A percentile compares a stretch with the other conserved stretches of the same genome.
Conservation (phyloP, 2,888 invertebrate genomes). For the Papilio demoleus region DNA sequence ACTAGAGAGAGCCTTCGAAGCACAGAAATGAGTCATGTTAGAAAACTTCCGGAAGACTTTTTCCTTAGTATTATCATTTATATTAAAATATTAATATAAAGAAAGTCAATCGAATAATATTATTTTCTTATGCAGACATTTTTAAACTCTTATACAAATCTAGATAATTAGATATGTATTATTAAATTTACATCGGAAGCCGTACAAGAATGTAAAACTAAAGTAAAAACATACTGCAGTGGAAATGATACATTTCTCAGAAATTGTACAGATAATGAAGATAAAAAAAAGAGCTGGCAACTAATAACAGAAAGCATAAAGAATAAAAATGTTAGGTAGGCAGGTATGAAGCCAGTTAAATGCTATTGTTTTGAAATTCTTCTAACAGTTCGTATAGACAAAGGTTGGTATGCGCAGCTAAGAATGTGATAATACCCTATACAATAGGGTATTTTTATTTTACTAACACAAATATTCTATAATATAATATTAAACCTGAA, state of each 20-base stretch:
- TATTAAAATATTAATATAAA: no score
- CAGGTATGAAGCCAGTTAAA: neutral
- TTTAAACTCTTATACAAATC: no score
- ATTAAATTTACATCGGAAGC: no score
- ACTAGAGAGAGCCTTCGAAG: no score
- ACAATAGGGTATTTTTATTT: neutral
- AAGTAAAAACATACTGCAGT: neutral
- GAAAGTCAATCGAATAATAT: no score
- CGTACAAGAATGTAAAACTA: neutral
- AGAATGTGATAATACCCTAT: neutral
- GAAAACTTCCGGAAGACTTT: no score
- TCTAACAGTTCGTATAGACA: neutral
- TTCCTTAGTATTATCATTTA: no score
- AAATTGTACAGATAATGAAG: no score
- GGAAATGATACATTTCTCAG: neutral
- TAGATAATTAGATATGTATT: no score
- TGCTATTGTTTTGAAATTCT: conserved; percentile 12
- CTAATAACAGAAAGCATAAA: conserved; percentile 24
- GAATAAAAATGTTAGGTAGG: conserved; percentile 28
- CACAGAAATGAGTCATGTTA: no score
- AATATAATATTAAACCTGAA: neutral
- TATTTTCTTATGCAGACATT: no score
- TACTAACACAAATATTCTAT: neutral
- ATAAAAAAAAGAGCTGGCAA: neutral
- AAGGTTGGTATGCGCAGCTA: neutral